Percentiles rank a stretch among this genome's conserved stretches.
phyloP scores from a whole-genome alignment of 2,888 invertebrate species.

The Aphodius granarius region DNA sequence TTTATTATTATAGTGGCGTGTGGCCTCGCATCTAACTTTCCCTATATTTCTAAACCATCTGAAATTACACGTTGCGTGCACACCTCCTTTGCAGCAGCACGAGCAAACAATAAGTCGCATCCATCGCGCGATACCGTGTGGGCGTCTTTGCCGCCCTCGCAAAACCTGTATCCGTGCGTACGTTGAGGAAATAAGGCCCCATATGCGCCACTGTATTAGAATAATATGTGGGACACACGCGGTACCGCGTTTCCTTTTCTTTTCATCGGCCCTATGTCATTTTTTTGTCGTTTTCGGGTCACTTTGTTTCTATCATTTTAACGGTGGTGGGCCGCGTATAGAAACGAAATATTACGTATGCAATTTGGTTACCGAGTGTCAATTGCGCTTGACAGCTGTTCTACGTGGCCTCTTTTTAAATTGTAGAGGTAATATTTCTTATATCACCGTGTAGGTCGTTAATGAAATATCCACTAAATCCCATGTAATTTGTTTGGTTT shows the following conservation, averaged over 20 bases:
- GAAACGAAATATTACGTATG: neutral
- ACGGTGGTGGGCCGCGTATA: neutral
- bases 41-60: conserved; percentile 20
- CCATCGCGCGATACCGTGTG: neutral
- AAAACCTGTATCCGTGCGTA: neutral
- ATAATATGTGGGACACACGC: conserved; percentile 22
- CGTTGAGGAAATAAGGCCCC: neutral
- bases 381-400: neutral
- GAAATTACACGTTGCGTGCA: neutral
- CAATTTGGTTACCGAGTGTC: neutral
- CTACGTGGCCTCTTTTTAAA: too few species aligned
- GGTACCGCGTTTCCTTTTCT: neutral
- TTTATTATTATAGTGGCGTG: conserved; percentile 13
- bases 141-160: neutral
- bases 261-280: neutral
- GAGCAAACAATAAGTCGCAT: neutral
- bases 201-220: conserved; percentile 12
- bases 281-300: neutral
- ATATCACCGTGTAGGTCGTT: too few species aligned
- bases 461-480: neutral
- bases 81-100: neutral
- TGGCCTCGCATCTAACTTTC: conserved; percentile 38
- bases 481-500: neutral
- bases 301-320: neutral
- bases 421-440: too few species aligned